Percentiles rank a stretch among this genome's conserved stretches.
Conservation (phyloP, 2,888 invertebrate genomes). For the Rhamnusium bicolor region DNA sequence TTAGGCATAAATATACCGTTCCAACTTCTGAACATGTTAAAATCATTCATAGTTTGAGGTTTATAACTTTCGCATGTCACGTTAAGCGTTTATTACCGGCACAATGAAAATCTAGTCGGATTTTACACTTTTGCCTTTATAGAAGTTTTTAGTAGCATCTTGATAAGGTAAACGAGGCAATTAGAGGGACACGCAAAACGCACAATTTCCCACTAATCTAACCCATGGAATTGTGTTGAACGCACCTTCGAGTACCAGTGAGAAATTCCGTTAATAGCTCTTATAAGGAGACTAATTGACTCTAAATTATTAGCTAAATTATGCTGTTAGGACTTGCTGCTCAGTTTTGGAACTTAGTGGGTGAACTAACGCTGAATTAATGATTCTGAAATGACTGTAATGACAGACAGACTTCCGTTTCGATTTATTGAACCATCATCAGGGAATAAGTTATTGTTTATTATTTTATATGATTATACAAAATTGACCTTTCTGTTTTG, state of each 20-base stretch:
- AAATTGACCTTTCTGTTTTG: too few species aligned
- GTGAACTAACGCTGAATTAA: too few species aligned
- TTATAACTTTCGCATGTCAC: slow-evolving; percentile 36
- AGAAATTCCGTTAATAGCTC: not conserved
- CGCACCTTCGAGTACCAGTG: not conserved
- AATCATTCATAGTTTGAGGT: not conserved
- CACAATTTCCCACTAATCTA: slow-evolving; percentile 9
- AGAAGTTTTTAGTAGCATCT: slow-evolving; percentile 41
- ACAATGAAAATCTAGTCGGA: slow-evolving; percentile 43
- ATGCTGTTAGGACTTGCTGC: too few species aligned
- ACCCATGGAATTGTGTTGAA: not conserved
- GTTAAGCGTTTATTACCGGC: slow-evolving; percentile 12
- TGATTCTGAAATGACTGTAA: too few species aligned
- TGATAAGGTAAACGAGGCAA: slow-evolving; percentile 45
- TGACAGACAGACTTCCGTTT: too few species aligned
- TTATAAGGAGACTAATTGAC: not conserved
- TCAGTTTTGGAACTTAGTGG: too few species aligned
- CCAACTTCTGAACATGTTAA: not conserved
- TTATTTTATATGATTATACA: too few species aligned
- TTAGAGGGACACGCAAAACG: slow-evolving; percentile 46
- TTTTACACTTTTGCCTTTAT: slow-evolving; percentile 49
- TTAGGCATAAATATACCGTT: not conserved
- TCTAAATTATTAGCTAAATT: not conserved
- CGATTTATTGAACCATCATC: too few species aligned
- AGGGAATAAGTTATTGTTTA: too few species aligned